phyloP scores from a whole-genome alignment of 2,113 vertebrate genomes.

The Hippocampus comes region DNA sequence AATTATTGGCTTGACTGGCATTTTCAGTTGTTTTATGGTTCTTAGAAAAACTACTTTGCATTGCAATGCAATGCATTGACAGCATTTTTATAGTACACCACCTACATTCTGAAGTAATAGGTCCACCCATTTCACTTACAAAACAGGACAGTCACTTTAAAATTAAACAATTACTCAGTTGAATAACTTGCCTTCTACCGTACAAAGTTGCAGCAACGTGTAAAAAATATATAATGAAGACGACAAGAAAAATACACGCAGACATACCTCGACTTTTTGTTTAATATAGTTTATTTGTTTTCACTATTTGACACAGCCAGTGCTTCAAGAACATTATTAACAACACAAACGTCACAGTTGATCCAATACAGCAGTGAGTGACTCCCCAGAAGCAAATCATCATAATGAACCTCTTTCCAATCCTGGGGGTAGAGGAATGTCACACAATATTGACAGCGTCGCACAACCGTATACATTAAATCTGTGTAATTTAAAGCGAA shows the following conservation, averaged over 20 bases:
- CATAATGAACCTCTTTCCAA: background rate
- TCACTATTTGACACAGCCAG: constrained; percentile 72
- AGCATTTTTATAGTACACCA: too few species aligned
- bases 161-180: background rate
- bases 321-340: constrained; percentile 69
- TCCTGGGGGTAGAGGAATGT: constrained; percentile 22
- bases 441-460: constrained; percentile 60
- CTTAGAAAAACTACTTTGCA: too few species aligned
- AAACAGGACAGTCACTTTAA: background rate
- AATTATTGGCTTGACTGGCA: too few species aligned
- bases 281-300: constrained; percentile 64
- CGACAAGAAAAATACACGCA: background rate
- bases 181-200: background rate
- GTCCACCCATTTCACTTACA: background rate
- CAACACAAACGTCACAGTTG: constrained; percentile 67
- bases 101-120: too few species aligned
- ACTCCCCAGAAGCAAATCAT: constrained; percentile 36
- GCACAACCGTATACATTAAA: constrained; percentile 62
- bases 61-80: too few species aligned
- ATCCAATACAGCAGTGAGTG: constrained; percentile 62
- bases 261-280: constrained; percentile 2
- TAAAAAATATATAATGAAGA: background rate
- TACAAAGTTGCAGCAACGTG: background rate
- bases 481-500: constrained; percentile 58
- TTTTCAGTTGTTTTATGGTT: too few species aligned